These are phyloP conservation scores for Drosophila suzukii DNA, from an alignment of 1,140 invertebrate species.

Conservation along the genomic window DNA sequence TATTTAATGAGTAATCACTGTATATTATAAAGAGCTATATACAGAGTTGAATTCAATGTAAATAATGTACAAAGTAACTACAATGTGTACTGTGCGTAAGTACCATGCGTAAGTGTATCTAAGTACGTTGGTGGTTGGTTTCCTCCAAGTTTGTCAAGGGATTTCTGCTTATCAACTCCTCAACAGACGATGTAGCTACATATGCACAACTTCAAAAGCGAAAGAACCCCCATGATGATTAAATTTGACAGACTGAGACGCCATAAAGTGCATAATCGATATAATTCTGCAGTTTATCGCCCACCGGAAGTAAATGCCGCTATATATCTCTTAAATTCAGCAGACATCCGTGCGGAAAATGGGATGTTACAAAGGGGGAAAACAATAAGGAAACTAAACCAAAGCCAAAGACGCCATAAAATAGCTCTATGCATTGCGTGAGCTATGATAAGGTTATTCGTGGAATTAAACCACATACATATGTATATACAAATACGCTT, in stretches of 20 bases:
- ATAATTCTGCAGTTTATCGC: slow-evolving; percentile 50
- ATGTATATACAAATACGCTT: slow-evolving; percentile 11
- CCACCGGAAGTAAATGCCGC: slow-evolving; percentile 30
- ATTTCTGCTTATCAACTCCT: slow-evolving; percentile 51
- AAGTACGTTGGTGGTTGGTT: slow-evolving; percentile 34
- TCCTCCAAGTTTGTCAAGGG: slow-evolving; percentile 21
- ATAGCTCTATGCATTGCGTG: slow-evolving; percentile 61
- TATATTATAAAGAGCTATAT: slow-evolving; percentile 4
- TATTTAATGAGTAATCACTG: slow-evolving; percentile 4
- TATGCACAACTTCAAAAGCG: not conserved
- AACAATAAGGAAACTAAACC: slow-evolving; percentile 54
- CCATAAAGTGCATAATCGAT: slow-evolving; percentile 39
- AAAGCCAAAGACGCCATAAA: slow-evolving; percentile 46
- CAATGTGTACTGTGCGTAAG: not conserved
- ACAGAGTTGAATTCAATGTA: slow-evolving; percentile 23
- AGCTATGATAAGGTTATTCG: slow-evolving; percentile 39
- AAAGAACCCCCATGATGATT: slow-evolving; percentile 18
- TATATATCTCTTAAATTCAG: slow-evolving; percentile 11
- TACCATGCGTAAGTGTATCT: slow-evolving; percentile 1
- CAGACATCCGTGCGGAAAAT: slow-evolving; percentile 64
- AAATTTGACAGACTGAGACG: slow-evolving; percentile 29
- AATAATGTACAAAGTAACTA: not conserved
- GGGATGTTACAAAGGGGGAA: slow-evolving; percentile 49
- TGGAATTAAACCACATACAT: slow-evolving; percentile 3
- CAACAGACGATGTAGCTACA: slow-evolving; percentile 15